Evolutionary conservation across 2,113 vertebrate genomes (phyloP), one percentile per base, ranked within the genome.

Genomic region (Chamaetylas fuelleborni): DNA sequence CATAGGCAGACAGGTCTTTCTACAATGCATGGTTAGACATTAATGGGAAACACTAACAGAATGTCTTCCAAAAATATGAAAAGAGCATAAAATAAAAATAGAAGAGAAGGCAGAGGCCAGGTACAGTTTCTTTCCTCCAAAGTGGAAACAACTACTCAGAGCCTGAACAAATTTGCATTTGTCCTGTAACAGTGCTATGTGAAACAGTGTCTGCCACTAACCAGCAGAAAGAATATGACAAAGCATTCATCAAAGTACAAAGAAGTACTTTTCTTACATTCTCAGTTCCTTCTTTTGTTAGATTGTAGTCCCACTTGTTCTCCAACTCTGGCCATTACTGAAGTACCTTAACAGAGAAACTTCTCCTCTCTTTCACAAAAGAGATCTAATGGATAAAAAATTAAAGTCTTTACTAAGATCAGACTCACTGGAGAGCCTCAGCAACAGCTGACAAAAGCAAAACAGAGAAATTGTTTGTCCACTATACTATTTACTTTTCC

Each of bases 51-150:
- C 26, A 25, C 38, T 82, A 87, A 85, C 28, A 36, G 79, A 91
- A 92, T 19, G 17, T 36, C 73, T 81, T 69, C 73, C 64, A 53
- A 53, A 88, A 77, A 50, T 8, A 26, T 38, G 60, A 69, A 79
- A 79, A 92, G 53, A 90, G n/a, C 24, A 66, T 60, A 66, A 73
- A 95, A 83, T 38, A 74, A 77, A 94, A 91, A 86, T 6, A 87
- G 73, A 91, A 78, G 43, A 87, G 33, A 92, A 95, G n/a, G 20
- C 26, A 91, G 60, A 86, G 19, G 43, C 19, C 86, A 73, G 43
- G 22, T 38, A 72, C 20, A 50, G 33, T 11, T 91, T 65, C 73
- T 50, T 70, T 87, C 43, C 36, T 89, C n/a, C 7, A 1, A 86
- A 93, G 56, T 5, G 2, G 29, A 50, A 90, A 86, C 1, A 3